A percentile compares a stretch with the other conserved stretches of the same genome.
Evolutionary conservation across 2,888 invertebrate genomes (phyloP).

Genomic region (Mimas tiliae): DNA sequence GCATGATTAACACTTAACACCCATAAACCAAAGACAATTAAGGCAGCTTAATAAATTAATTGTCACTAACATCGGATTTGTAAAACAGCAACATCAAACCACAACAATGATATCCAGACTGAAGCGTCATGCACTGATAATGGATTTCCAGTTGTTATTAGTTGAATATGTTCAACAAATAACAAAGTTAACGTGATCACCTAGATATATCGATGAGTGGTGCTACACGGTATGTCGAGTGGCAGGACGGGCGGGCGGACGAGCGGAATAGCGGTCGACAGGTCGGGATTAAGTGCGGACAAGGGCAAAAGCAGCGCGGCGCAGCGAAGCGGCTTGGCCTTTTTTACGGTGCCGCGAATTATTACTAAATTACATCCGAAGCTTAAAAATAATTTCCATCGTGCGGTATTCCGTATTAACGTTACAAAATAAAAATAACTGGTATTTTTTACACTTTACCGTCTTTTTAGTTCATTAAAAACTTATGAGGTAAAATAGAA

Average conservation of each 20-base stretch:
- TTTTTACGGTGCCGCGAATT: conserved; percentile 53
- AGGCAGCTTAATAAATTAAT: background rate
- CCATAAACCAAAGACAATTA: background rate
- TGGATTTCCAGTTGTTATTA: conserved; percentile 48
- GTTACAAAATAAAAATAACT: background rate
- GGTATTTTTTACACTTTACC: background rate
- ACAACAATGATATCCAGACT: conserved; percentile 65
- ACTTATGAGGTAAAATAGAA: background rate
- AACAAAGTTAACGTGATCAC: conserved; percentile 50
- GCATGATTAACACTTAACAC: background rate
- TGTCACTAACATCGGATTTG: conserved; percentile 31
- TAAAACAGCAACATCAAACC: conserved; percentile 67
- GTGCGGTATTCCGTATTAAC: background rate
- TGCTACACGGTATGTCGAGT: conserved; percentile 73
- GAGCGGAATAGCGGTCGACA: conserved; percentile 38
- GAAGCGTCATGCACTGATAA: conserved; percentile 75
- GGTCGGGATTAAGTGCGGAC: conserved; percentile 57
- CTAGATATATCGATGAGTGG: conserved; percentile 66
- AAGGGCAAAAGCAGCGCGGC: conserved; percentile 67
- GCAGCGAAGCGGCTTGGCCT: conserved; percentile 70
- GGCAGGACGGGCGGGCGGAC: conserved; percentile 36
- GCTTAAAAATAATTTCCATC: background rate
- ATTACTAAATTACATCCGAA: conserved; percentile 25
- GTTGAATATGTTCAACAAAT: conserved; percentile 34
- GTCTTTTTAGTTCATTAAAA: background rate